phyloP scores from a whole-genome alignment of 2,888 invertebrate genomes.

The Caenorhabditis becei region DNA sequence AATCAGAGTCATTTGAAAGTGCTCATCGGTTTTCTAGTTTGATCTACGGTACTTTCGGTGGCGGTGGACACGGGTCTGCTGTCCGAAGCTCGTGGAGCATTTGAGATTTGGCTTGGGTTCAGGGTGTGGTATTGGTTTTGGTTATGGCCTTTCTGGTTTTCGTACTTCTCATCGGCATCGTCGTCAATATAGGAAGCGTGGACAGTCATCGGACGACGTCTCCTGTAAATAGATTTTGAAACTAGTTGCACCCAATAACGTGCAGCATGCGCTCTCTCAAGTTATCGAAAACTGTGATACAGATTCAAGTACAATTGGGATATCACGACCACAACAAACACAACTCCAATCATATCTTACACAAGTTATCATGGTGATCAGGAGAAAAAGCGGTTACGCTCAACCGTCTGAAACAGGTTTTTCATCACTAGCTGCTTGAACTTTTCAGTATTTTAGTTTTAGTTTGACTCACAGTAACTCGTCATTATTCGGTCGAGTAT shows the following conservation, averaged over 20 bases:
- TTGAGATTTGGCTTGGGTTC: slow-evolving; percentile 11
- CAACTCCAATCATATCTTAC: slow-evolving; percentile 34
- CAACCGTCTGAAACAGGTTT: slow-evolving; percentile 49
- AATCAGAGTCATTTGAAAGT: slow-evolving; percentile 39
- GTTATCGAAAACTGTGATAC: neutral
- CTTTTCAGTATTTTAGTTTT: neutral
- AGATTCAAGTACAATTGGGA: neutral
- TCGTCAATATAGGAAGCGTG: slow-evolving; percentile 43
- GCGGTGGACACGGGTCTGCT: slow-evolving; percentile 41
- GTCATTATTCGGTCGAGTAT: slow-evolving; percentile 25
- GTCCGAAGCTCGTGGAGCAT: slow-evolving; percentile 10
- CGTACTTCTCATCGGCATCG: slow-evolving; percentile 6
- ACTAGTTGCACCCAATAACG: neutral
- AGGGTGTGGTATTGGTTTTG: slow-evolving; percentile 12
- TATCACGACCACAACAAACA: slow-evolving; percentile 12
- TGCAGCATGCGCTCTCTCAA: neutral
- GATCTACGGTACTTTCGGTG: slow-evolving; percentile 26
- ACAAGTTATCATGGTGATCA: slow-evolving; percentile 41
- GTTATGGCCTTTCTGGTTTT: neutral
- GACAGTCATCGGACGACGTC: slow-evolving; percentile 39
- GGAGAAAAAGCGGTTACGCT: slow-evolving; percentile 51
- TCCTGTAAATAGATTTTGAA: slow-evolving; percentile 24
- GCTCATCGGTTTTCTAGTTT: slow-evolving; percentile 49
- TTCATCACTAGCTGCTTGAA: neutral
- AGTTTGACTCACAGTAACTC: slow-evolving; percentile 57